These are phyloP conservation scores for Aptenodytes patagonicus DNA, from an alignment of 2,113 vertebrate species.

Conservation along the genomic window DNA sequence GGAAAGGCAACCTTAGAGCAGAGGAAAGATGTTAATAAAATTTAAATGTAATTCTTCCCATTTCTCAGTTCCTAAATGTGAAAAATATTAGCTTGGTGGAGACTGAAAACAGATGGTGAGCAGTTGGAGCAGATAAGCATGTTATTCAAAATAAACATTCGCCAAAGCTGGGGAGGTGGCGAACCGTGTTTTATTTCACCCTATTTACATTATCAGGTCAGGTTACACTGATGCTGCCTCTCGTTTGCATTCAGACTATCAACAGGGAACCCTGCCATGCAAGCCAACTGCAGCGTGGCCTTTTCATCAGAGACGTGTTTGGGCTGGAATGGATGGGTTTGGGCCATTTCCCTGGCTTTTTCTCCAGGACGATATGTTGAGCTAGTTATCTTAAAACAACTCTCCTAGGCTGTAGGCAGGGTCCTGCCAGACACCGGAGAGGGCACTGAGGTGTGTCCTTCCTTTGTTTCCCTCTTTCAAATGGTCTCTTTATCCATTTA, in stretches of 20 bases:
- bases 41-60: constrained; percentile 68
- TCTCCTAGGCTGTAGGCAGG: not conserved
- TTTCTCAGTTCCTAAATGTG: constrained; percentile 72
- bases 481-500: not conserved
- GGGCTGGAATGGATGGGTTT: not conserved
- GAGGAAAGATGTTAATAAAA: constrained; percentile 66
- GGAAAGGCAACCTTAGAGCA: constrained; percentile 19
- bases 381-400: not conserved
- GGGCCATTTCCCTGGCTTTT: not conserved
- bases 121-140: constrained; percentile 74
- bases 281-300: constrained; percentile 8
- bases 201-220: constrained; percentile 74
- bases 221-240: constrained; percentile 67
- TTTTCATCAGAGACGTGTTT: not conserved
- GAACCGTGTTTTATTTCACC: constrained; percentile 71
- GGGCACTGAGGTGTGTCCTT: not conserved
- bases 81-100: constrained; percentile 75
- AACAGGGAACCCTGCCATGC: constrained; percentile 27
- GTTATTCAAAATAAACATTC: constrained; percentile 81
- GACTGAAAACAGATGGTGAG: constrained; percentile 79
- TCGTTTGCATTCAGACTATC: constrained; percentile 58
- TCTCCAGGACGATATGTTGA: not conserved
- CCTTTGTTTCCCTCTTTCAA: not conserved
- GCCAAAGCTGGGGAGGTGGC: constrained; percentile 69
- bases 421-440: not conserved